phyloP scores from a whole-genome alignment of 2,797 vertebrate species.

The Kryptolebias ocellatus region DNA sequence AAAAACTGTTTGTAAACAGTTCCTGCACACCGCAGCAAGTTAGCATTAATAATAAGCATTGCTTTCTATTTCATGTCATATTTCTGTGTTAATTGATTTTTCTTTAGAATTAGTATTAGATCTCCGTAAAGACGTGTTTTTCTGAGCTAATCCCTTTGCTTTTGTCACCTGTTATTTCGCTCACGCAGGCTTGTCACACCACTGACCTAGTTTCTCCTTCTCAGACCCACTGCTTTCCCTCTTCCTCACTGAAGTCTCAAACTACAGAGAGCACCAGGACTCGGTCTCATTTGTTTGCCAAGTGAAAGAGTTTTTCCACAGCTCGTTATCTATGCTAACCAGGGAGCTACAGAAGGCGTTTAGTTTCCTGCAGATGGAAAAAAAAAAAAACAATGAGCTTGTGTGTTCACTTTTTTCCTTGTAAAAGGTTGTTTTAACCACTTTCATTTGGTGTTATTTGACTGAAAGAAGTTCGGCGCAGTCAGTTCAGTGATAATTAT shows the following conservation, averaged over 20 bases:
- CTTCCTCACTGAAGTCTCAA: not conserved
- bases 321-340: conserved; percentile 32
- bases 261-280: not conserved
- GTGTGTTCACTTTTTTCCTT: not conserved
- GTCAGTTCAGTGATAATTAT: not conserved
- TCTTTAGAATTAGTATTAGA: no score
- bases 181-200: not conserved
- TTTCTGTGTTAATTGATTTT: no score
- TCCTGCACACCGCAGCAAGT: no score
- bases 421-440: not conserved
- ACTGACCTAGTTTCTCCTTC: not conserved
- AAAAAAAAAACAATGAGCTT: conserved; percentile 1
- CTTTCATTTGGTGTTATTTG: not conserved
- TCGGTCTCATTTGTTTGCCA: not conserved
- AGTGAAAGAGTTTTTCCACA: not conserved
- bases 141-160: not conserved
- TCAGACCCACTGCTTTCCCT: not conserved
- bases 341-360: conserved; percentile 4
- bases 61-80: no score
- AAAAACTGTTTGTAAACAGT: no score
- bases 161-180: conserved; percentile 42
- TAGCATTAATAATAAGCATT: no score
- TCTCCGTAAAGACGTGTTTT: no score
- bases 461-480: not conserved
- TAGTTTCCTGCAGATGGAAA: conserved; percentile 19